A percentile compares a stretch with the other conserved stretches of the same genome.
These are phyloP conservation scores for Bombylius major DNA, from an alignment of 2,888 invertebrate species.

Conservation along the genomic window DNA sequence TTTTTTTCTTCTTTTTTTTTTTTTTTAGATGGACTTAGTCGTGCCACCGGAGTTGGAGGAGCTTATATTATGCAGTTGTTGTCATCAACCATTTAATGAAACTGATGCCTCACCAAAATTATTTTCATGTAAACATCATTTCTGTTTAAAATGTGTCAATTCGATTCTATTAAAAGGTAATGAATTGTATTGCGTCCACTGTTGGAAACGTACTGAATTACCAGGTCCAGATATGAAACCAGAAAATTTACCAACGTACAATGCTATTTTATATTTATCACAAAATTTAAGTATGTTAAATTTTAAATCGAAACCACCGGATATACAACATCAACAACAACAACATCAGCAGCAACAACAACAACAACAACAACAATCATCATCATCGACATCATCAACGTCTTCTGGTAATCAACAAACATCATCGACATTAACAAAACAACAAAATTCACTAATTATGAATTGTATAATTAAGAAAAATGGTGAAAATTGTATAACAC, in stretches of 20 bases:
- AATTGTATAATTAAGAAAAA: conserved; percentile 18
- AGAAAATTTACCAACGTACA: conserved; percentile 54
- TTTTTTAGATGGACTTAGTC: conserved; percentile 44
- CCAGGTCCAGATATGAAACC: conserved; percentile 50
- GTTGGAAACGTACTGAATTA: conserved; percentile 60
- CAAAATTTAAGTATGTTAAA: conserved; percentile 48
- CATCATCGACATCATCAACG: conserved; percentile 2
- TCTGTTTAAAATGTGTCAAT: conserved; percentile 62
- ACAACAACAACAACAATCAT: background rate
- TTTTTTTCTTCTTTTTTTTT: background rate
- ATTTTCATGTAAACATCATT: conserved; percentile 63
- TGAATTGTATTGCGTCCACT: conserved; percentile 58
- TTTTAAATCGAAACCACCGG: conserved; percentile 37
- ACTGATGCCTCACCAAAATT: conserved; percentile 58
- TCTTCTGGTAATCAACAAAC: conserved; percentile 12
- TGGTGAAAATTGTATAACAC: conserved; percentile 53
- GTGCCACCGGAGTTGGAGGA: conserved; percentile 58
- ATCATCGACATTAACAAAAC: conserved; percentile 11
- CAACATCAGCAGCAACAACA: conserved; percentile 11
- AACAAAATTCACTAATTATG: conserved; percentile 12
- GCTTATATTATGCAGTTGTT: conserved; percentile 60
- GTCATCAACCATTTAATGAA: conserved; percentile 63
- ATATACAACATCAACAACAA: conserved; percentile 29
- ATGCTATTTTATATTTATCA: conserved; percentile 51
- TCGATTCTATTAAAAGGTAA: conserved; percentile 52